Percentiles rank a stretch among this genome's conserved stretches.
These are phyloP conservation scores for Suricata suricatta DNA, from an alignment of 2,113 vertebrate species.

Conservation along the genomic window DNA sequence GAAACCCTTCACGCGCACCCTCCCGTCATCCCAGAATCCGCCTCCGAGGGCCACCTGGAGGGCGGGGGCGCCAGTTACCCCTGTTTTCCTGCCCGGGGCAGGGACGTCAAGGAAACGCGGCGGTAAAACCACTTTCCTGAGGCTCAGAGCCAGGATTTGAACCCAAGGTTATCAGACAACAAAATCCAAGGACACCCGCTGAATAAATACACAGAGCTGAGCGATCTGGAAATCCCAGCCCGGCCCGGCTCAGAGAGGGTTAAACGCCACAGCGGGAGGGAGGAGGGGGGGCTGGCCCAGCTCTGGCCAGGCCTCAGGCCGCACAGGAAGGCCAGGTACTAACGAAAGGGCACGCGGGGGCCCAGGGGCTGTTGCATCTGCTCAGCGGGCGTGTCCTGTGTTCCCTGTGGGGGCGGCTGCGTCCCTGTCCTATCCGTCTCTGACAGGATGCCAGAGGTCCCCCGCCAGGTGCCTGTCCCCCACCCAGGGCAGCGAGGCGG, in stretches of 20 bases:
- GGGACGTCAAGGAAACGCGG: rapidly evolving
- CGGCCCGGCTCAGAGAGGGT: not conserved
- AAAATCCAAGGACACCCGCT: not conserved
- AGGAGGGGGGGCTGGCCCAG: not conserved
- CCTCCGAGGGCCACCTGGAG: not conserved
- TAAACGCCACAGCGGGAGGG: not conserved
- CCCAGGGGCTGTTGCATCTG: not conserved
- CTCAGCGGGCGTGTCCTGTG: no score
- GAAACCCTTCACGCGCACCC: rapidly evolving
- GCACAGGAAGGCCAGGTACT: not conserved
- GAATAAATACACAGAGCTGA: not conserved
- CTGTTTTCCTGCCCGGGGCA: not conserved
- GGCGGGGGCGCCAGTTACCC: rapidly evolving
- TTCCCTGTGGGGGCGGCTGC: rapidly evolving
- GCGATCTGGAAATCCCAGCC: not conserved
- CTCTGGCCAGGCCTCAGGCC: not conserved
- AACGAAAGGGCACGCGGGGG: not conserved
- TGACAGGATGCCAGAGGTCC: not conserved
- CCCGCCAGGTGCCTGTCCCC: not conserved
- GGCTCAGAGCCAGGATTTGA: not conserved
- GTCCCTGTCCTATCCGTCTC: not conserved
- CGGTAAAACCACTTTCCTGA: not conserved
- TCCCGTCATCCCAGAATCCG: rapidly evolving
- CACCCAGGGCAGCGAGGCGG: not conserved
- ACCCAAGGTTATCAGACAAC: not conserved